Conservation (phyloP, 2,888 invertebrate species). For the Nemoura dubitans region DNA sequence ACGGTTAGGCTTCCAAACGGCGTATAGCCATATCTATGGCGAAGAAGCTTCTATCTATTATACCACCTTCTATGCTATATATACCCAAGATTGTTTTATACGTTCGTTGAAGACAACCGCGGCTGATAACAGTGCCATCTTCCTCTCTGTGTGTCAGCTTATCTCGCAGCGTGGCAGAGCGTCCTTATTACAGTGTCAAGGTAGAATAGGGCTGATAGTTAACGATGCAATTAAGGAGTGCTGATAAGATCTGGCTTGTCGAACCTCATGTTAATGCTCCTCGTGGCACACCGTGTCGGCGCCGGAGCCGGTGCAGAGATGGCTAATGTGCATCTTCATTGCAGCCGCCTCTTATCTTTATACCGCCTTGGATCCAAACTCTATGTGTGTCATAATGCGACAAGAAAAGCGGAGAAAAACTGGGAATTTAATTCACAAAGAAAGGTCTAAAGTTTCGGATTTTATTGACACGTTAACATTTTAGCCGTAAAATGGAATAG, state of each 20-base stretch:
- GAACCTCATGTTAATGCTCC: constrained; percentile 20
- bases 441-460: neutral
- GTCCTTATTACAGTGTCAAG: constrained; percentile 41
- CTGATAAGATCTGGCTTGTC: constrained; percentile 45
- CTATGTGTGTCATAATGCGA: constrained; percentile 25
- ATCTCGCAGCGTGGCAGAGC: constrained; percentile 40
- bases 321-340: constrained; percentile 29
- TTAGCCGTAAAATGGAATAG: neutral
- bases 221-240: constrained; percentile 49
- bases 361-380: neutral
- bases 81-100: constrained; percentile 38
- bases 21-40: neutral
- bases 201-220: constrained; percentile 46
- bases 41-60: neutral
- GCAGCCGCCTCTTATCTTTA: neutral
- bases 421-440: constrained; percentile 38
- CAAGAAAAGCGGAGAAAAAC: constrained; percentile 24
- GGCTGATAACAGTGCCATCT: constrained; percentile 44
- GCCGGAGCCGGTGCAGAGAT: neutral
- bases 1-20: no score
- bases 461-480: constrained; percentile 29
- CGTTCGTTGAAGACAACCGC: constrained; percentile 13
- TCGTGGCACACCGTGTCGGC: neutral
- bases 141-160: constrained; percentile 37
- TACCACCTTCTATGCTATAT: no score